Evolutionary conservation across 1,140 invertebrate species (phyloP).

Genomic region (Pogonomyrmex barbatus): DNA sequence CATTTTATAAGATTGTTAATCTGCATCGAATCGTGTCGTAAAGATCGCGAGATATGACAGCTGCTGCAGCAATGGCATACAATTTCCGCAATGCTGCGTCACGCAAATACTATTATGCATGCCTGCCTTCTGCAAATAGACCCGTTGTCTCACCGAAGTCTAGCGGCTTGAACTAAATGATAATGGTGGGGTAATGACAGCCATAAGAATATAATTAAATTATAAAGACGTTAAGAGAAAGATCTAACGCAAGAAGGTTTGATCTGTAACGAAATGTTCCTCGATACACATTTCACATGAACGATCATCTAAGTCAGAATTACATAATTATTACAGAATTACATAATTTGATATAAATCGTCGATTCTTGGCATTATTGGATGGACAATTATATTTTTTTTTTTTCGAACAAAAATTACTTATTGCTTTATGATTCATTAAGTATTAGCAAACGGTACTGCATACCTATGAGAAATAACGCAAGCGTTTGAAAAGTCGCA

Average conservation of each 20-base stretch:
- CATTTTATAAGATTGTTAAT: slow-evolving; percentile 68
- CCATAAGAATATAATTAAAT: background rate
- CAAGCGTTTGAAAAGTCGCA: background rate
- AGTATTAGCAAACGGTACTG: background rate
- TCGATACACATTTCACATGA: background rate
- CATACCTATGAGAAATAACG: background rate
- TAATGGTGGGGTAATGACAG: background rate
- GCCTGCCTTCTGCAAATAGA: slow-evolving; percentile 50
- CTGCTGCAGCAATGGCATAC: slow-evolving; percentile 40
- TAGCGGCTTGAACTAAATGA: background rate
- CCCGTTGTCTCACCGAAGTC: slow-evolving; percentile 29
- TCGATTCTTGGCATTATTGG: background rate
- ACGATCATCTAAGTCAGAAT: background rate
- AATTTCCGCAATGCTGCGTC: slow-evolving; percentile 64
- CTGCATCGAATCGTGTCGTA: slow-evolving; percentile 66
- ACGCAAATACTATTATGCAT: slow-evolving; percentile 63
- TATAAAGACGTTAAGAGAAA: background rate
- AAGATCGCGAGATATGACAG: slow-evolving; percentile 70
- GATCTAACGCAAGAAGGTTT: background rate
- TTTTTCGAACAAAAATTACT: background rate
- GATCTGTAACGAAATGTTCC: background rate
- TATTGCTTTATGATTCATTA: slow-evolving; percentile 11
- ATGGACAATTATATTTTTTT: background rate
- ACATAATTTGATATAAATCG: background rate
- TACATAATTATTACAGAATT: background rate